Evolutionary conservation across 1,140 invertebrate genomes (phyloP), one percentile per base, ranked within the genome.

Genomic region (Drusus annulatus): DNA sequence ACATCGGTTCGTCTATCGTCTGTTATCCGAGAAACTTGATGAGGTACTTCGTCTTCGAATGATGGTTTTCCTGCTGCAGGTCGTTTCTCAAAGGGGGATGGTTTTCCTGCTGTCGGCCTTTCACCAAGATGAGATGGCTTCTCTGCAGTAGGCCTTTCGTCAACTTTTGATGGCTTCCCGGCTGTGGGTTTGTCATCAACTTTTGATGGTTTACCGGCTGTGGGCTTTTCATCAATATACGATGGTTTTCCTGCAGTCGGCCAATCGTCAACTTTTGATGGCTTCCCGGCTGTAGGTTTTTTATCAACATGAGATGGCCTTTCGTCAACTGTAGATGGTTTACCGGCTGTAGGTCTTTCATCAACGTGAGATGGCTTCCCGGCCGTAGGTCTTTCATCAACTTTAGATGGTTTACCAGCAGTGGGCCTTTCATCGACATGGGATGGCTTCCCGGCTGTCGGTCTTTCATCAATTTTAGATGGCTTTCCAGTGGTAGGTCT

Each of bases 1-100:
- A 89, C 79, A 16, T 88, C 88, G 84, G 89, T 88, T 68, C 88
- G 89, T n/a, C 89, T 84, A 36, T 68, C 75, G 23, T 80, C 79
- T 21, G 79, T 69, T 16, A 77, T 68, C 19, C 74, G 60, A 60
- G 79, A 56, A 2, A 71, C 45, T 58, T 77, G 54, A 16, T 82
- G 21, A 8, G 69, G 69, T 74, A 73, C 62, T 25, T 78, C 79
- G 36, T 83, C 81, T 52, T 78, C 76, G 17, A 79, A 79, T 63
- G 54, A 15, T 17, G 56, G 36, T 60, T 79, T 79, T 54, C 51
- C 52, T 56, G 21, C 56, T 28, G 76, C 25, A 36, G 76, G 60
- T 19, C 45, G 19, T 8, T 28, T 28, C 4, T 25, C 23, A 25
- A 7, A 21, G 15, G 21, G 16, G 15, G 25, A 23, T 23, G 16